A percentile compares a stretch with the other conserved stretches of the same genome.
These are phyloP conservation scores for Sepiola atlantica DNA, from an alignment of 2,888 invertebrate species.

Conservation along the genomic window DNA sequence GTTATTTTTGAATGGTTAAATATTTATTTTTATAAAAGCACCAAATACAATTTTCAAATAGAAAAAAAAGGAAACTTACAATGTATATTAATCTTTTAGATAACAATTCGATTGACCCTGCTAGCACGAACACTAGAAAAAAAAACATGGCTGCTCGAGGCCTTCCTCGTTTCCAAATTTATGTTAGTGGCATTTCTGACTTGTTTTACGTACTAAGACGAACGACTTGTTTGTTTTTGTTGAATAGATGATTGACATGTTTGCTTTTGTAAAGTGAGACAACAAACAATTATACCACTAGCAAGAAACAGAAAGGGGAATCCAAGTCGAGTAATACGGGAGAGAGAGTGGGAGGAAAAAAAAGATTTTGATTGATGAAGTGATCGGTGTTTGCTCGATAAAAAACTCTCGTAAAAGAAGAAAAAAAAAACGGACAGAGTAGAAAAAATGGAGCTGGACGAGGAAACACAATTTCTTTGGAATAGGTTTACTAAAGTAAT, in stretches of 20 bases:
- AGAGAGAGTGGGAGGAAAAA: not conserved
- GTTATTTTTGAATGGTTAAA: too few relatives aligned
- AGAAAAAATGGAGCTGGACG: not conserved
- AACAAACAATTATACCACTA: not conserved
- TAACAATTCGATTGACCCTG: not conserved
- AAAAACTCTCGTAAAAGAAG: not conserved
- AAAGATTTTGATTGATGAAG: not conserved
- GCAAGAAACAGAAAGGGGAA: not conserved
- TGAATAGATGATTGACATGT: not conserved
- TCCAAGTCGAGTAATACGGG: not conserved
- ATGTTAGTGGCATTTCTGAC: not conserved
- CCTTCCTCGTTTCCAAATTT: not conserved
- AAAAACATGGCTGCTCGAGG: not conserved
- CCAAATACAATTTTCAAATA: too few relatives aligned
- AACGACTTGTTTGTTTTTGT: not conserved
- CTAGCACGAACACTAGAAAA: not conserved
- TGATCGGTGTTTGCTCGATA: not conserved
- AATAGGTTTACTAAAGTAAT: not conserved
- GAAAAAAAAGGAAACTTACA: too few relatives aligned
- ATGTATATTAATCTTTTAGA: too few relatives aligned
- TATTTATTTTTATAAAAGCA: too few relatives aligned
- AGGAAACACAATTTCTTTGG: not conserved
- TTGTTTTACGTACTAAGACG: not conserved
- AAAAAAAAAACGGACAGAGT: not conserved
- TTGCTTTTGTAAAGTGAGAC: not conserved